A percentile compares a stretch with the other conserved stretches of the same genome.
phyloP scores from a whole-genome alignment of 2,113 vertebrate genomes.

The Ophiodon elongatus region DNA sequence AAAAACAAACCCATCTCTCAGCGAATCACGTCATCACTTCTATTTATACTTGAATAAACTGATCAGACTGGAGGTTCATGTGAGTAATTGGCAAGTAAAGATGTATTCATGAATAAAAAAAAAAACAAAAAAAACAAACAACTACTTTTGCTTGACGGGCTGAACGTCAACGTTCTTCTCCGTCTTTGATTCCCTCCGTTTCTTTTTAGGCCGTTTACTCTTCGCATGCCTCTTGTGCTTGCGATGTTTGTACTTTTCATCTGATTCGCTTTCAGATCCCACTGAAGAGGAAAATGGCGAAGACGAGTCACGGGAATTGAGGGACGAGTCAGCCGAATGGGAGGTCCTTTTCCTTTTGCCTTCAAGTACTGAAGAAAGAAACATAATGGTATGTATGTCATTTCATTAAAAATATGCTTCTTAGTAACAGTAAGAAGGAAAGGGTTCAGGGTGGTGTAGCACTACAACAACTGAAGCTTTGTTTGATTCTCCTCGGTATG shows the following conservation, averaged over 20 bases:
- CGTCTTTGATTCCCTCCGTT: conserved; percentile 81
- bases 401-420: neutral
- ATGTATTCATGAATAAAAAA: neutral
- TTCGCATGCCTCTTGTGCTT: conserved; percentile 87
- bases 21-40: neutral
- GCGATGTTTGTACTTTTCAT: conserved; percentile 81
- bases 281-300: conserved; percentile 85
- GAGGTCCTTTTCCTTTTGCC: conserved; percentile 88
- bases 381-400: neutral
- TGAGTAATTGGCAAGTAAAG: neutral
- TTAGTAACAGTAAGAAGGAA: neutral
- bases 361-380: conserved; percentile 85
- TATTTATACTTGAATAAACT: neutral
- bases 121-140: no score
- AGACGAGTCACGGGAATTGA: conserved; percentile 79
- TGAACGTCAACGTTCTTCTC: conserved; percentile 66
- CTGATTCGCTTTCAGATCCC: conserved; percentile 87
- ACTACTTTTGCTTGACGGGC: conserved; percentile 52
- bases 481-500: conserved; percentile 40
- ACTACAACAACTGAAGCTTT: conserved; percentile 45
- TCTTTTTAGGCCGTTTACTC: conserved; percentile 87
- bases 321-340: conserved; percentile 87
- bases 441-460: conserved; percentile 30
- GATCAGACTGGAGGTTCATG: neutral
- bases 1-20: neutral